phyloP scores from a whole-genome alignment of 2,888 invertebrate species.

The Drosophila putrida region DNA sequence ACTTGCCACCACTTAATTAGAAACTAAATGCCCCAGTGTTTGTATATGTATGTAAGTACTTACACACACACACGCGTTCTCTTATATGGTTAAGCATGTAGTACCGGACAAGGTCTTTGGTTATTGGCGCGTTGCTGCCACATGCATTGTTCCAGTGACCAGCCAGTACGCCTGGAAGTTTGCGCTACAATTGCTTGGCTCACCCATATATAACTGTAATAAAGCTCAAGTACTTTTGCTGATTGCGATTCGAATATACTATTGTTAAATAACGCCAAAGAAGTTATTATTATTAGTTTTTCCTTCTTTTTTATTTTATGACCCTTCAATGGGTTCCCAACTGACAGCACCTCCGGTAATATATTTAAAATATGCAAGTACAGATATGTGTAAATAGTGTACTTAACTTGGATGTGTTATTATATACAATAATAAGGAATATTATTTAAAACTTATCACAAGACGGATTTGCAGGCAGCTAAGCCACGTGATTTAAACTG shows the following conservation, averaged over 20 bases:
- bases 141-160: slow-evolving; percentile 13
- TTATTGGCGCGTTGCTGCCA: slow-evolving; percentile 8
- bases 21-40: slow-evolving; percentile 30
- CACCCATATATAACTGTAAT: slow-evolving; percentile 24
- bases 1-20: slow-evolving; percentile 31
- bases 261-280: slow-evolving; percentile 22
- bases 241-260: slow-evolving; percentile 35
- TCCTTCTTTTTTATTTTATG: slow-evolving; percentile 10
- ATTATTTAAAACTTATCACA: slow-evolving; percentile 33
- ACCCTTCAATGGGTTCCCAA: background rate
- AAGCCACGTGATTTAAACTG: slow-evolving; percentile 41
- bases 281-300: slow-evolving; percentile 16
- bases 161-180: slow-evolving; percentile 9
- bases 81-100: slow-evolving; percentile 1
- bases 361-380: slow-evolving; percentile 33
- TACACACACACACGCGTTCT: background rate
- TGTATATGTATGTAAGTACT: background rate
- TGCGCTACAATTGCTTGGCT: slow-evolving; percentile 16
- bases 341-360: slow-evolving; percentile 31
- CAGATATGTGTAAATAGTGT: background rate
- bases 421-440: slow-evolving; percentile 9
- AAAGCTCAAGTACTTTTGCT: slow-evolving; percentile 37
- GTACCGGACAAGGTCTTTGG: slow-evolving; percentile 25
- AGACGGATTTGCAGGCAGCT: background rate
- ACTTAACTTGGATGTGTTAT: slow-evolving; percentile 2